Evolutionary conservation across 2,113 vertebrate species (phyloP), one percentile per base, ranked within the genome.

Genomic region (Colaptes auratus): DNA sequence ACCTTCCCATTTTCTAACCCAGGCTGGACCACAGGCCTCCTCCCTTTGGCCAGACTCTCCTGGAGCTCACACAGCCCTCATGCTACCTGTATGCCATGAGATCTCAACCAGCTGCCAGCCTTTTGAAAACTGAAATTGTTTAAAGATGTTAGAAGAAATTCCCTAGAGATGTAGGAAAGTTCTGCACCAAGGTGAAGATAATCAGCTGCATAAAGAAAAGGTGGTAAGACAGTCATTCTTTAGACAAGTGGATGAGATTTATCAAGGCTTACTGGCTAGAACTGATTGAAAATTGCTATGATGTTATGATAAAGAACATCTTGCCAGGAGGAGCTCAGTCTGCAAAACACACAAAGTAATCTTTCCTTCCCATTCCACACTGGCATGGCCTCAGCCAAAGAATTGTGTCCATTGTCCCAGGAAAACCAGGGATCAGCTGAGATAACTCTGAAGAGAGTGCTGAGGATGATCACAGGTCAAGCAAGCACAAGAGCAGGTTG

Each of bases 61-160:
- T 12, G 46, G 33, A 33, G n/a, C 19, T 33, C 31, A 4, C 3
- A 2, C 8, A n/a, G 4, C 50, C 69, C 60, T 65, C 60, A 1
- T 2, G 12, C 23, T 0, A 7, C 1, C 10, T 31, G 39, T 28
- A 18, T 20, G 44, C 64, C 73, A 10, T 1, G 6, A n/a, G 58
- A 60, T 3, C 1, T 2, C 17, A 23, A 21, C 20, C 81, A 55
- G 72, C 63, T 72, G 46, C 35, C 69, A 82, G 58, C 52, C 69
- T 50, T 33, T 5, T 24, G 46, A 2, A 18, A n/a, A 33, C 15
- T 4, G 55, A 65, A 50, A 75, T 3, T 28, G 19, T 7, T 55
- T 11, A 21, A n/a, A 73, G 36, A 4, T 10, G 19, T 24, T 63
- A 58, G 7, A 27, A 72, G 30, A 39, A 60, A 19, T 33, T 33